Evolutionary conservation across 1,140 invertebrate species (phyloP).

Genomic region (Agrypnia vestita): DNA sequence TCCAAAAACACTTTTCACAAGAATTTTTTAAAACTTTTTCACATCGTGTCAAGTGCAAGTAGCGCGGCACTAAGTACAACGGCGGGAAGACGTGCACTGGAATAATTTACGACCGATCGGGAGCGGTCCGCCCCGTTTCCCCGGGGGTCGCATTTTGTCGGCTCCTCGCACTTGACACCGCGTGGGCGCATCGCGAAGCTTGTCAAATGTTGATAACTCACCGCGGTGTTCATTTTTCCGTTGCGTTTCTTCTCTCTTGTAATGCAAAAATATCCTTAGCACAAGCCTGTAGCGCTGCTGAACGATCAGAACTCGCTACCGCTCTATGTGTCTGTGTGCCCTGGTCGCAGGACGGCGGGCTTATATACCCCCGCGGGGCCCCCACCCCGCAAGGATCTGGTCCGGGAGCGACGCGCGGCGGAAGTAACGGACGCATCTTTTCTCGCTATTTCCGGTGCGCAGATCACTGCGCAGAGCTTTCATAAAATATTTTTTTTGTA

Average conservation of each 20-base stretch:
- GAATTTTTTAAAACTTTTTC: too few relatives aligned
- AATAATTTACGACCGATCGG: background rate
- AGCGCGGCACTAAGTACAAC: conserved; percentile 17
- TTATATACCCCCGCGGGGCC: conserved; percentile 49
- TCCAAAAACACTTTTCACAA: too few relatives aligned
- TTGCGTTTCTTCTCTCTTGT: conserved; percentile 45
- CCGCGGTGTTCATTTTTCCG: conserved; percentile 46
- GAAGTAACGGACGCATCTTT: background rate
- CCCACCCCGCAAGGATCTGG: conserved; percentile 26
- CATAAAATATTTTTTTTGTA: background rate
- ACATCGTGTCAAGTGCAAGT: conserved; percentile 32
- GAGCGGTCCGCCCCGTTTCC: background rate
- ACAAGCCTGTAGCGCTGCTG: conserved; percentile 57
- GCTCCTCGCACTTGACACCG: conserved; percentile 29
- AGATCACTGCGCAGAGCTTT: background rate
- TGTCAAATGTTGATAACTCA: conserved; percentile 7
- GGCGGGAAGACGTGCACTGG: background rate
- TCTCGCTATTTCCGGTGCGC: background rate
- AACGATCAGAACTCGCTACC: conserved; percentile 56
- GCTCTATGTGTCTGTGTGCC: conserved; percentile 52
- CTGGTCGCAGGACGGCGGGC: conserved; percentile 25
- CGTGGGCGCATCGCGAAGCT: background rate
- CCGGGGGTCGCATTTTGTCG: background rate
- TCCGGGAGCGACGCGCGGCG: background rate
- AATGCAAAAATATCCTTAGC: conserved; percentile 33